Percentiles rank a stretch among this genome's conserved stretches.
phyloP scores from a whole-genome alignment of 2,113 vertebrate genomes.

The Micronycteris hirsuta region DNA sequence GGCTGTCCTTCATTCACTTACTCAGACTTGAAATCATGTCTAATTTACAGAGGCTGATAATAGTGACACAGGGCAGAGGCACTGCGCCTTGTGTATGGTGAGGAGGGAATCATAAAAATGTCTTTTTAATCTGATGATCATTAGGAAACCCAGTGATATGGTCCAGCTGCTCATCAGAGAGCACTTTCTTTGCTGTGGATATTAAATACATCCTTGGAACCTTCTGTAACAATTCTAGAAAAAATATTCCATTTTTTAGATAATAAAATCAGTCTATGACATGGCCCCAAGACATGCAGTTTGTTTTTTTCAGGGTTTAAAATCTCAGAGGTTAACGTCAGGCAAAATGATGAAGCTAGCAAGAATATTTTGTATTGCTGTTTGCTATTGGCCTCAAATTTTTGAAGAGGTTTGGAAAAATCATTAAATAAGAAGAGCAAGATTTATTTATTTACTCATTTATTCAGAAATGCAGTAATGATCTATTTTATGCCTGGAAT shows the following conservation, averaged over 20 bases:
- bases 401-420: not conserved
- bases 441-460: not conserved
- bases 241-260: not conserved
- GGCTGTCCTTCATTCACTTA: not conserved
- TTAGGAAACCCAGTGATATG: not conserved
- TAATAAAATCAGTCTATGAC: not conserved
- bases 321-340: not conserved
- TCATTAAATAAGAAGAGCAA: not conserved
- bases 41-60: slow-evolving; percentile 38
- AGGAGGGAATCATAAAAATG: not conserved
- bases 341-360: not conserved
- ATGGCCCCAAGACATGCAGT: not conserved
- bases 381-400: not conserved
- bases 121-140: slow-evolving; percentile 29
- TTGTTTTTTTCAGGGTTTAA: not conserved
- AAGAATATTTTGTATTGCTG: not conserved
- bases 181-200: not conserved
- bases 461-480: not conserved
- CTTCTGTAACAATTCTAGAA: not conserved
- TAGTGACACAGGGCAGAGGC: not conserved
- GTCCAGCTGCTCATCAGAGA: not conserved
- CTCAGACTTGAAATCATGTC: not conserved
- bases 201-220: not conserved
- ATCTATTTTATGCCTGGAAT: not conserved
- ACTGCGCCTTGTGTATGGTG: not conserved